A percentile compares a stretch with the other conserved stretches of the same genome.
Conservation (phyloP, 2,797 vertebrate species). For the Paramormyrops hopkinsi region DNA sequence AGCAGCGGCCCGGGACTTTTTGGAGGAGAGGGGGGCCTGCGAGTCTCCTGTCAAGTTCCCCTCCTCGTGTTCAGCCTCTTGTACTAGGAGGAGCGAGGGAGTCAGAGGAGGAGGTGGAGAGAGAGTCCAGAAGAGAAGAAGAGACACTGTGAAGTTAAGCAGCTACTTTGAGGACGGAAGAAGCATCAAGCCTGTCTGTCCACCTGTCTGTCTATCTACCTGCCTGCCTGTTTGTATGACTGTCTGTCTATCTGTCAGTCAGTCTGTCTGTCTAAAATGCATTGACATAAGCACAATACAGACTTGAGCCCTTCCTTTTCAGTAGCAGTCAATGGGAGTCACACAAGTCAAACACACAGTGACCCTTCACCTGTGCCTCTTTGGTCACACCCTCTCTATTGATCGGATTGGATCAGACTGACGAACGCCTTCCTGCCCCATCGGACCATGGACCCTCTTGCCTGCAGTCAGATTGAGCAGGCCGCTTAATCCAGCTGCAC, state of each 20-base stretch:
- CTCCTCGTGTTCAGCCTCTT: conserved; percentile 88
- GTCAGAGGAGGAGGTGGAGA: conserved; percentile 18
- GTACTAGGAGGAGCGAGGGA: conserved; percentile 65
- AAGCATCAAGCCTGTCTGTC: neutral
- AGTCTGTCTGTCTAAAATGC: neutral
- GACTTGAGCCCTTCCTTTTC: neutral
- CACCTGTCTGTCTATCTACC: neutral
- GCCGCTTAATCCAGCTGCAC: neutral
- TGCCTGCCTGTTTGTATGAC: neutral
- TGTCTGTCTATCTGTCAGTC: neutral
- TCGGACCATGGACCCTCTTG: neutral
- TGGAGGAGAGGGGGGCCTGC: conserved; percentile 78
- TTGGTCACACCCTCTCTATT: neutral
- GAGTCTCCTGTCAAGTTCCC: conserved; percentile 68
- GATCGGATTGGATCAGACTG: neutral
- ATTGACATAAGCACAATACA: neutral
- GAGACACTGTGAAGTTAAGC: neutral
- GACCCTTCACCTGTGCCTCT: neutral
- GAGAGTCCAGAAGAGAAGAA: neutral
- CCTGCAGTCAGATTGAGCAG: neutral
- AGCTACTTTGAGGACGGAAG: neutral
- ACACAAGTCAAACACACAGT: neutral
- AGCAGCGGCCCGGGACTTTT: conserved; percentile 78
- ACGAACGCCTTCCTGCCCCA: neutral
- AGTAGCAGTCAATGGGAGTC: neutral